These are phyloP conservation scores for Tyto alba DNA, from an alignment of 2,113 vertebrate genomes.

Conservation along the genomic window DNA sequence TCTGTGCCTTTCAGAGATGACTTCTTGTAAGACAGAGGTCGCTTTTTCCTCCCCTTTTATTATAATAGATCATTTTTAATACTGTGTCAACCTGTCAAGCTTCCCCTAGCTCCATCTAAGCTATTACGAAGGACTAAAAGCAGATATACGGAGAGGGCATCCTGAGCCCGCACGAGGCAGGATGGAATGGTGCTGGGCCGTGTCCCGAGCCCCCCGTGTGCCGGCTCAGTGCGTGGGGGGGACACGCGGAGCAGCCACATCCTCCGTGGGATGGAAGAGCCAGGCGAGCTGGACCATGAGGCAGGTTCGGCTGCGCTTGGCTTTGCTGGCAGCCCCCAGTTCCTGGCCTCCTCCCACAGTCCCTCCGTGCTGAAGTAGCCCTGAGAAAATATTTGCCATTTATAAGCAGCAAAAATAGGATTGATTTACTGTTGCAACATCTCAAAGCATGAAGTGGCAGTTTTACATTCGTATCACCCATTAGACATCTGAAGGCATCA, in stretches of 20 bases:
- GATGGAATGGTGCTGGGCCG: neutral
- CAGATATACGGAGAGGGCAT: neutral
- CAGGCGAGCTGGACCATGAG: neutral
- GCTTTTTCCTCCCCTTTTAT: neutral
- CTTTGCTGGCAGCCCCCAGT: neutral
- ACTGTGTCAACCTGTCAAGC: neutral
- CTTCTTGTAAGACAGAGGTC: neutral
- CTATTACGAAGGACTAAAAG: neutral
- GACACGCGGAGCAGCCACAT: too few relatives aligned
- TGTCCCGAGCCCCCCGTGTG: accelerated
- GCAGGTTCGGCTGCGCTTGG: accelerated
- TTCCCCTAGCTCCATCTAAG: neutral
- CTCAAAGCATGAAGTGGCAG: conserved; percentile 7
- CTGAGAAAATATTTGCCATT: neutral
- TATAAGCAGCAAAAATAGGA: neutral
- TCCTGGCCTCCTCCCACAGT: neutral
- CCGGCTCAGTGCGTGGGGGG: neutral
- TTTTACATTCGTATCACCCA: neutral
- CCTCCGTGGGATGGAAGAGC: neutral
- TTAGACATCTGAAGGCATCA: conserved; percentile 36
- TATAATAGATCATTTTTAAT: neutral
- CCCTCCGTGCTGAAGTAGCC: neutral
- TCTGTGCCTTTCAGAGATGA: neutral
- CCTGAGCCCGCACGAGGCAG: accelerated
- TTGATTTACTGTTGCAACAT: neutral